phyloP scores from a whole-genome alignment of 2,888 invertebrate species.

The Criorhina ranunculi region DNA sequence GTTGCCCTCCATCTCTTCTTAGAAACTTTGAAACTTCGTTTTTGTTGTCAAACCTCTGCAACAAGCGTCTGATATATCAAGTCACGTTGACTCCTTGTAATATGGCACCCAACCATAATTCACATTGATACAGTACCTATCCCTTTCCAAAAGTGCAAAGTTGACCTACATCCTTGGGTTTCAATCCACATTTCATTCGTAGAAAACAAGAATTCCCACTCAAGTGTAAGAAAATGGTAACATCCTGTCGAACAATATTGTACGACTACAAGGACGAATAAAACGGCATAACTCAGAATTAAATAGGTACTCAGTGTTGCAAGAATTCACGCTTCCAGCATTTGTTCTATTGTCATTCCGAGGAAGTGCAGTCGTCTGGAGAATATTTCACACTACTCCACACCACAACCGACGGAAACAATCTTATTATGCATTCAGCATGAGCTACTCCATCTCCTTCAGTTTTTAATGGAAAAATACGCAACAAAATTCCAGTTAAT shows the following conservation, averaged over 20 bases:
- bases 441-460: neutral
- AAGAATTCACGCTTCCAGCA: neutral
- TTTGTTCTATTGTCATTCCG: no score
- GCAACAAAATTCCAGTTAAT: slow-evolving; percentile 3
- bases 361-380: no score
- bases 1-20: no score
- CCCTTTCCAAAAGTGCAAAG: no score
- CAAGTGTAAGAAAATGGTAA: neutral
- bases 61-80: no score
- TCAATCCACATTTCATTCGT: neutral
- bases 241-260: slow-evolving; percentile 8
- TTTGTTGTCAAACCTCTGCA: no score
- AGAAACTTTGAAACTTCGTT: no score
- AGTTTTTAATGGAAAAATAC: neutral
- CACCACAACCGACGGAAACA: neutral
- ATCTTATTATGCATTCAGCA: slow-evolving; percentile 15
- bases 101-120: no score
- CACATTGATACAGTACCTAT: no score
- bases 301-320: neutral
- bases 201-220: neutral
- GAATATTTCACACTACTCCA: no score
- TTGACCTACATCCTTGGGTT: no score
- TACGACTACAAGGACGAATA: neutral
- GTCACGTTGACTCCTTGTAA: no score
- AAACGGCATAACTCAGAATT: neutral